phyloP scores from a whole-genome alignment of 2,797 vertebrate genomes.

The Pseudomugil tenellus region DNA sequence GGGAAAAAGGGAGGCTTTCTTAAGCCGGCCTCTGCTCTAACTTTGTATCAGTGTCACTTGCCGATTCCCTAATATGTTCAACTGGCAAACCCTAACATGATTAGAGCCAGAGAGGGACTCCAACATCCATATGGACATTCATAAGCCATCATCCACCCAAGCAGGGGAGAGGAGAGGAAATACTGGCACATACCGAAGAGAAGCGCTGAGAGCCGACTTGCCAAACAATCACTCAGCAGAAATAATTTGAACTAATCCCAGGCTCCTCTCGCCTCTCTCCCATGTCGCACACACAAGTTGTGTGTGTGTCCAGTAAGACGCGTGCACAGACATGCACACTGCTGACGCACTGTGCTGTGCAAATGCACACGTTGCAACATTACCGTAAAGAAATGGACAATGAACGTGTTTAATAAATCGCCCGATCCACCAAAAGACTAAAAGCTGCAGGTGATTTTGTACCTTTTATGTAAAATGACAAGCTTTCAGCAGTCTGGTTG shows the following conservation, averaged over 20 bases:
- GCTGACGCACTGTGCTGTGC: conserved; percentile 59
- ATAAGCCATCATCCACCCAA: conserved; percentile 59
- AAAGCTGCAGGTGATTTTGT: conserved; percentile 14
- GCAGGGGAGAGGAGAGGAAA: conserved; percentile 38
- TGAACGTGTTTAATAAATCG: conserved; percentile 41
- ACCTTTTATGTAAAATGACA: not conserved
- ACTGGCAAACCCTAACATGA: conserved; percentile 31
- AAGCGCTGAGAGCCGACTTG: conserved; percentile 41
- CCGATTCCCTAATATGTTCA: conserved; percentile 52
- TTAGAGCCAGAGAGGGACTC: conserved; percentile 50
- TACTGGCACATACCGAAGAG: conserved; percentile 37
- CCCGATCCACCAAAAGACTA: not conserved
- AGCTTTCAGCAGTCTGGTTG: conserved; percentile 25
- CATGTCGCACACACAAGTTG: conserved; percentile 20
- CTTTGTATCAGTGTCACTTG: conserved; percentile 51
- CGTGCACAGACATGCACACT: conserved; percentile 23
- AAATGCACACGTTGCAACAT: conserved; percentile 48
- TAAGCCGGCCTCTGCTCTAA: conserved; percentile 38
- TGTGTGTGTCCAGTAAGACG: conserved; percentile 30
- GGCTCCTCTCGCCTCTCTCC: conserved; percentile 34
- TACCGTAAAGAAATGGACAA: conserved; percentile 11
- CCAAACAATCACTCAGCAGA: conserved; percentile 67
- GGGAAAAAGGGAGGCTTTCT: not conserved
- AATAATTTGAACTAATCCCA: conserved; percentile 68
- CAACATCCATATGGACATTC: conserved; percentile 63